phyloP scores from a whole-genome alignment of 2,888 invertebrate species.

The Tinea pellionella region DNA sequence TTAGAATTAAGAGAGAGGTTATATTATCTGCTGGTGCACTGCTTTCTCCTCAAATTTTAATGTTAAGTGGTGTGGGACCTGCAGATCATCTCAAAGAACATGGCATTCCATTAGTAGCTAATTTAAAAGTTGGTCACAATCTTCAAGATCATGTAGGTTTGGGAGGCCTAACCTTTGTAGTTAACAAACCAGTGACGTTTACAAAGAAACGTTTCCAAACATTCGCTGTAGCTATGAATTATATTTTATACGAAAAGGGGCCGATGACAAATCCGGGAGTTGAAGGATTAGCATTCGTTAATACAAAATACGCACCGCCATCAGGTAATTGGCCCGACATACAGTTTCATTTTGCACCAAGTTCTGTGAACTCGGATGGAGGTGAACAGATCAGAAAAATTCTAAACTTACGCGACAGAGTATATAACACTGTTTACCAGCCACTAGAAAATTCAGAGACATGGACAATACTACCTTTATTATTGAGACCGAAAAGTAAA shows the following conservation, averaged over 20 bases:
- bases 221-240: constrained; percentile 81
- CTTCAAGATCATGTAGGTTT: constrained; percentile 90
- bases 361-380: constrained; percentile 85
- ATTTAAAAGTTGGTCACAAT: constrained; percentile 84
- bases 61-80: constrained; percentile 91
- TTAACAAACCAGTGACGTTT: constrained; percentile 84
- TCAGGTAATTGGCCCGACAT: constrained; percentile 85
- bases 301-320: constrained; percentile 85
- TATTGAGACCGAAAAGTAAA: constrained; percentile 86
- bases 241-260: constrained; percentile 82
- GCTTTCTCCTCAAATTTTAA: constrained; percentile 88
- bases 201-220: constrained; percentile 83
- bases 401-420: constrained; percentile 79
- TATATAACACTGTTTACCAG: constrained; percentile 88
- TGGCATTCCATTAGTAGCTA: constrained; percentile 78
- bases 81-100: constrained; percentile 78
- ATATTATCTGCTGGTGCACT: constrained; percentile 90
- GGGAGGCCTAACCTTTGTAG: constrained; percentile 84
- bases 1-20: constrained; percentile 82
- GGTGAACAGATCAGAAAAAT: constrained; percentile 84
- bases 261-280: constrained; percentile 88
- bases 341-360: constrained; percentile 88
- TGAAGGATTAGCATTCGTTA: constrained; percentile 88
- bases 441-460: constrained; percentile 82
- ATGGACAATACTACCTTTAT: constrained; percentile 84